A percentile compares a stretch with the other conserved stretches of the same genome.
These are phyloP conservation scores for Valencia hispanica DNA, from an alignment of 2,797 vertebrate genomes.

Conservation along the genomic window DNA sequence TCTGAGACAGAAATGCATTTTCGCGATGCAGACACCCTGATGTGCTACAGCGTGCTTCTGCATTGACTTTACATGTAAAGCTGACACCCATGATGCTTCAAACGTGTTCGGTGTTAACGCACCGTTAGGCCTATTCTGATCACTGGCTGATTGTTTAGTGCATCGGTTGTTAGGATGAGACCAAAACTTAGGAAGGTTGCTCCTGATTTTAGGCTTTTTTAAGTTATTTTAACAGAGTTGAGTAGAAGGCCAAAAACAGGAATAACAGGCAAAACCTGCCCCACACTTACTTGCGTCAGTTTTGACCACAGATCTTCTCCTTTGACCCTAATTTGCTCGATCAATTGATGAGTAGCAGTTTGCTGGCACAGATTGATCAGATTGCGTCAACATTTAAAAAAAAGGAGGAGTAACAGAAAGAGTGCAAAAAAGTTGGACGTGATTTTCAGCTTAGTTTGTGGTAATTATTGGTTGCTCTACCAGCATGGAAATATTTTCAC, in stretches of 20 bases:
- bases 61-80: too few species aligned
- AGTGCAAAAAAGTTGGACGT: too few species aligned
- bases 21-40: too few species aligned
- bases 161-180: not conserved
- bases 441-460: not conserved
- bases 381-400: too few species aligned
- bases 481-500: not conserved
- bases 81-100: too few species aligned
- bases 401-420: too few species aligned
- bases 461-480: not conserved
- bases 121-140: not conserved
- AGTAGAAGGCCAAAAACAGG: not conserved
- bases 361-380: too few species aligned
- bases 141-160: not conserved
- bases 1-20: too few species aligned
- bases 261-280: not conserved
- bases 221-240: not conserved
- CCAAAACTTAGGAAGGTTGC: not conserved
- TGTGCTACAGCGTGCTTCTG: too few species aligned
- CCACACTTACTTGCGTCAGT: not conserved
- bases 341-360: too few species aligned
- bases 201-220: not conserved
- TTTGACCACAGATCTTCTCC: conserved; percentile 3
- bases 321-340: not conserved
- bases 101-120: too few species aligned